A percentile compares a stretch with the other conserved stretches of the same genome.
Conservation (phyloP, 2,113 vertebrate species). For the Callionymus lyra region DNA sequence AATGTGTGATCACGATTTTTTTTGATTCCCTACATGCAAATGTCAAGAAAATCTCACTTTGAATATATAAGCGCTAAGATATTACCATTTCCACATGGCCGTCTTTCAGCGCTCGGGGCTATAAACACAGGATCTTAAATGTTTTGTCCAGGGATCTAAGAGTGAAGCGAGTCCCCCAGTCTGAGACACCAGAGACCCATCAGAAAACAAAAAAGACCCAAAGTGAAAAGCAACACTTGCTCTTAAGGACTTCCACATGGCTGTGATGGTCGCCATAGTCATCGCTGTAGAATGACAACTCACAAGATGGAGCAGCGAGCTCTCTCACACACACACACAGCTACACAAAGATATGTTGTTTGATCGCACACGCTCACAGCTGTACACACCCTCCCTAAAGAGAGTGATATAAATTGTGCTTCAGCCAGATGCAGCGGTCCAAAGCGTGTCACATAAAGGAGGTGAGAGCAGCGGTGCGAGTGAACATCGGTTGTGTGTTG, state of each 20-base stretch:
- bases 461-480: conserved; percentile 5
- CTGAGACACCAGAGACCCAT: conserved; percentile 26
- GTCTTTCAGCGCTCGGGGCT: conserved; percentile 11
- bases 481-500: conserved; percentile 18
- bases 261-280: conserved; percentile 18
- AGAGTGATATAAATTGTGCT: conserved; percentile 47
- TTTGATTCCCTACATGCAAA: neutral
- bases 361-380: conserved; percentile 25
- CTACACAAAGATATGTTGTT: neutral
- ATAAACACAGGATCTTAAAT: conserved; percentile 22
- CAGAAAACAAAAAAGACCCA: conserved; percentile 25
- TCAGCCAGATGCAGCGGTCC: conserved; percentile 41
- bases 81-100: conserved; percentile 22
- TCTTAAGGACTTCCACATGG: conserved; percentile 50
- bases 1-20: too few relatives aligned
- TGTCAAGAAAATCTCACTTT: conserved; percentile 6
- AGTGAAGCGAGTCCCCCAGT: conserved; percentile 19
- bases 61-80: conserved; percentile 12
- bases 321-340: conserved; percentile 4
- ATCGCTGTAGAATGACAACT: conserved; percentile 26
- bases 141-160: conserved; percentile 11
- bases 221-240: conserved; percentile 24
- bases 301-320: conserved; percentile 23
- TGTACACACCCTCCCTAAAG: conserved; percentile 33
- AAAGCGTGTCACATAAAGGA: conserved; percentile 15